phyloP scores from a whole-genome alignment of 2,888 invertebrate genomes.

The Coenonympha glycerion region DNA sequence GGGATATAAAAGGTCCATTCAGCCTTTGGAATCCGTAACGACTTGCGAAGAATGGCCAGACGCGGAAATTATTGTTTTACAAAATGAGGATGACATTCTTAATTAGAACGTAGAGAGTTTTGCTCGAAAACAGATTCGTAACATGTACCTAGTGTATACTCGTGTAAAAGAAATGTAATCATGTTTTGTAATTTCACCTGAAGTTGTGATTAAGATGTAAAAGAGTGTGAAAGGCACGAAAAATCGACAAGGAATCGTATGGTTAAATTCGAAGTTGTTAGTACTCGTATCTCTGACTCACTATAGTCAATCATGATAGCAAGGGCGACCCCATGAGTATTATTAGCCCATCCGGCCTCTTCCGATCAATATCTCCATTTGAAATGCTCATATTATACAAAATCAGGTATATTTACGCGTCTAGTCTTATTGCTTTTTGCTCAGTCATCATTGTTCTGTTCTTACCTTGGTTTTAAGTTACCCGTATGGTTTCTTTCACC shows the following conservation, averaged over 20 bases:
- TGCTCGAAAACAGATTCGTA: no score
- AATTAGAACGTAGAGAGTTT: background rate
- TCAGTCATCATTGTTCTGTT: no score
- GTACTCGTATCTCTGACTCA: slow-evolving; percentile 6
- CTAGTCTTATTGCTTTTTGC: no score
- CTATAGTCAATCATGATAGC: slow-evolving; percentile 2
- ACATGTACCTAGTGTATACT: no score
- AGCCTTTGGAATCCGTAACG: slow-evolving; percentile 8
- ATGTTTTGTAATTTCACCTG: no score
- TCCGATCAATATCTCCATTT: slow-evolving; percentile 12
- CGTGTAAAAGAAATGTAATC: no score
- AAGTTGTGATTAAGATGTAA: no score
- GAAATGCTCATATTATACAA: slow-evolving; percentile 5
- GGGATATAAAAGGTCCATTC: slow-evolving; percentile 9
- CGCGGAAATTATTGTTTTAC: slow-evolving; percentile 2
- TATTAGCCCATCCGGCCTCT: slow-evolving; percentile 3
- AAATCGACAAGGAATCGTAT: no score
- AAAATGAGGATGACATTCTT: background rate
- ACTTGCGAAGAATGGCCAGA: background rate
- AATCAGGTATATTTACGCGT: background rate
- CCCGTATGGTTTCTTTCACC: no score
- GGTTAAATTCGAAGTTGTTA: background rate
- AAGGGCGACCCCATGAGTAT: slow-evolving; percentile 6
- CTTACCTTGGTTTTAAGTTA: no score
- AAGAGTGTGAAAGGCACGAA: no score